Percentiles rank a stretch among this genome's conserved stretches.
Conservation (phyloP, 1,140 invertebrate genomes). For the Mesaphorura yosii region DNA sequence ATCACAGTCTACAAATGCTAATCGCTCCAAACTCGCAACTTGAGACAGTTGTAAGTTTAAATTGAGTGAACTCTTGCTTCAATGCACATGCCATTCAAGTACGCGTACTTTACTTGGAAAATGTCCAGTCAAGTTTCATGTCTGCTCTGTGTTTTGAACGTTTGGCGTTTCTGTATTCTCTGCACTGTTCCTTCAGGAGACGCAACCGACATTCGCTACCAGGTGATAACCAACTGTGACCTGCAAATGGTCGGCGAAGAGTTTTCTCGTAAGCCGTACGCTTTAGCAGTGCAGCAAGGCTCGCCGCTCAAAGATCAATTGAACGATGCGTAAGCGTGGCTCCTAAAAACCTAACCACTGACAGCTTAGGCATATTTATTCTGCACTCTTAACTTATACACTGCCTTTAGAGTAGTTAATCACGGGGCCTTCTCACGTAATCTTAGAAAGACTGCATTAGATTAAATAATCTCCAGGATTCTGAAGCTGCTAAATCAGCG, state of each 20-base stretch:
- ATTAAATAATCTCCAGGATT: constrained; percentile 58
- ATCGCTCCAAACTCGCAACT: no score
- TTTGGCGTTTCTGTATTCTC: no score
- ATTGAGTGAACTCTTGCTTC: no score
- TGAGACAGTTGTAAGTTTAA: no score
- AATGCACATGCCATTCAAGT: no score
- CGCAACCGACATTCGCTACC: constrained; percentile 82
- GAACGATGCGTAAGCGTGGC: constrained; percentile 66
- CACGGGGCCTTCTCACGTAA: no score
- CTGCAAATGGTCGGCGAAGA: constrained; percentile 83
- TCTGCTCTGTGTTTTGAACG: no score
- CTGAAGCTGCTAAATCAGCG: constrained; percentile 82
- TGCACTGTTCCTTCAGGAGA: constrained; percentile 50
- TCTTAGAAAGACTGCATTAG: no score
- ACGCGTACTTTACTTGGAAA: no score
- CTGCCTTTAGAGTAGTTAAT: no score
- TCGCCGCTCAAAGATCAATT: constrained; percentile 60
- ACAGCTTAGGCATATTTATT: not conserved
- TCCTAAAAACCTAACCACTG: not conserved
- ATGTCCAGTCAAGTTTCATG: no score
- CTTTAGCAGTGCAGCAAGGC: constrained; percentile 31
- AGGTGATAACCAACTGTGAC: constrained; percentile 76
- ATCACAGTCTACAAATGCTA: no score
- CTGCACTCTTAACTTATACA: not conserved
- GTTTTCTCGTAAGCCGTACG: constrained; percentile 83